A percentile compares a stretch with the other conserved stretches of the same genome.
phyloP scores from a whole-genome alignment of 2,797 vertebrate genomes.

The Notolabrus celidotus region DNA sequence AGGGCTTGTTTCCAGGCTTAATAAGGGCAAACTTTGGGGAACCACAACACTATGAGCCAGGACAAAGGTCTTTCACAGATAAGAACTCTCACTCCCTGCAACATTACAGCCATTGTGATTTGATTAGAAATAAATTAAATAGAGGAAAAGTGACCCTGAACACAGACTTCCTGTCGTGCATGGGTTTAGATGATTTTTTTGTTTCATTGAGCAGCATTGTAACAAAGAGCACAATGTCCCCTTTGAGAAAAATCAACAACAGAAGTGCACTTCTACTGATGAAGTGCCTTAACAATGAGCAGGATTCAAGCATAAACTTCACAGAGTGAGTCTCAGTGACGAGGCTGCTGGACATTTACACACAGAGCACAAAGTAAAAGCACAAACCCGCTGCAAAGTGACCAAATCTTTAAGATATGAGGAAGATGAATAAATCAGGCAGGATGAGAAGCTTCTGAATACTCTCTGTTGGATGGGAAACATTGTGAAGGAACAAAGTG shows the following conservation, averaged over 20 bases:
- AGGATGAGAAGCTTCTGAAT: no score
- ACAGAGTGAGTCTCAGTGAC: not conserved
- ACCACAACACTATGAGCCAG: slow-evolving; percentile 41
- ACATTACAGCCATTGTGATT: slow-evolving; percentile 30
- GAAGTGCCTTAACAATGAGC: slow-evolving; percentile 22
- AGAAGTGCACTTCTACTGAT: not conserved
- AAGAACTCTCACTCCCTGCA: slow-evolving; percentile 29
- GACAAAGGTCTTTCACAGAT: slow-evolving; percentile 45
- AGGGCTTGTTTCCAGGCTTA: slow-evolving; percentile 55
- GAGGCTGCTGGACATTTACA: not conserved
- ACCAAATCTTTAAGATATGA: no score
- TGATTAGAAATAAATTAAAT: slow-evolving; percentile 29
- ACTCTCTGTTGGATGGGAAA: no score
- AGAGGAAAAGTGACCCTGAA: slow-evolving; percentile 22
- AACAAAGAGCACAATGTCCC: slow-evolving; percentile 50
- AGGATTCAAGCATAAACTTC: not conserved
- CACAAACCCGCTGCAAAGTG: no score
- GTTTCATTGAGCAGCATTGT: slow-evolving; percentile 16
- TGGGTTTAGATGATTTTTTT: slow-evolving; percentile 30
- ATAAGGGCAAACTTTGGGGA: slow-evolving; percentile 49
- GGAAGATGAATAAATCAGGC: no score
- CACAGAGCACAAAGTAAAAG: not conserved
- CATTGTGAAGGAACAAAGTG: no score
- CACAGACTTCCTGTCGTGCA: slow-evolving; percentile 47
- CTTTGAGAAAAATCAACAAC: slow-evolving; percentile 20